phyloP scores from a whole-genome alignment of 2,797 vertebrate genomes.

The Cossypha polioptera region DNA sequence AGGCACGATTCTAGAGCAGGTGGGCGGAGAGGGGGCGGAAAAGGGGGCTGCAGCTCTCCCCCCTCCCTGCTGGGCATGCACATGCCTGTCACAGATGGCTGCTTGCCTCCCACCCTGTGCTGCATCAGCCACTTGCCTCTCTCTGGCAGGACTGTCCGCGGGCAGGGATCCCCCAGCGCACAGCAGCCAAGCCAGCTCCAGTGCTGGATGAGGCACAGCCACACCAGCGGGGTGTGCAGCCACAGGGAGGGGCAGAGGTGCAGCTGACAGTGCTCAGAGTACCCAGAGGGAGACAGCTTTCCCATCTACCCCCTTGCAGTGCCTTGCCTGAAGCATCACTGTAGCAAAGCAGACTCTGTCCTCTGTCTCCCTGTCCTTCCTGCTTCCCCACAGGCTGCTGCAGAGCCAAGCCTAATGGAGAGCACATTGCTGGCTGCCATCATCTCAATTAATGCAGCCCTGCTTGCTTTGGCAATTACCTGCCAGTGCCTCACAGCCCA shows the following conservation, averaged over 20 bases:
- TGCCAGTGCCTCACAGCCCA: background rate
- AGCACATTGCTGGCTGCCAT: constrained; percentile 9
- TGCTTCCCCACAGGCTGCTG: background rate
- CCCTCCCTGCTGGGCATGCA: background rate
- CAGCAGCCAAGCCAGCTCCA: background rate
- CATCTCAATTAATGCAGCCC: constrained; percentile 44
- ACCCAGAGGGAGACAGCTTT: background rate
- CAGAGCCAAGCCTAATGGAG: constrained; percentile 28
- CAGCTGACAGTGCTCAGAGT: background rate
- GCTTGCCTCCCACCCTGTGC: background rate
- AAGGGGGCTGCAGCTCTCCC: background rate
- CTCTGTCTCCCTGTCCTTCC: background rate
- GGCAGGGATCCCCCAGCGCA: background rate
- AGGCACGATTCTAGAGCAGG: background rate
- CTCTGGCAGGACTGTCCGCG: background rate
- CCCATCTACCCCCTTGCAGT: background rate
- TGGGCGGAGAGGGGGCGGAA: background rate
- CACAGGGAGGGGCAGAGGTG: background rate
- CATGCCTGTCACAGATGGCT: background rate
- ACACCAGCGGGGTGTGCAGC: fast-evolving
- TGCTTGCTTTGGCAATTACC: constrained; percentile 63
- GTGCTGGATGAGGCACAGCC: background rate
- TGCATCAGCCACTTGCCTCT: background rate
- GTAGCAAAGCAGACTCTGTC: background rate
- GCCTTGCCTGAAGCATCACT: background rate